These are phyloP conservation scores for Gadus macrocephalus DNA, from an alignment of 2,113 vertebrate genomes.

Conservation along the genomic window DNA sequence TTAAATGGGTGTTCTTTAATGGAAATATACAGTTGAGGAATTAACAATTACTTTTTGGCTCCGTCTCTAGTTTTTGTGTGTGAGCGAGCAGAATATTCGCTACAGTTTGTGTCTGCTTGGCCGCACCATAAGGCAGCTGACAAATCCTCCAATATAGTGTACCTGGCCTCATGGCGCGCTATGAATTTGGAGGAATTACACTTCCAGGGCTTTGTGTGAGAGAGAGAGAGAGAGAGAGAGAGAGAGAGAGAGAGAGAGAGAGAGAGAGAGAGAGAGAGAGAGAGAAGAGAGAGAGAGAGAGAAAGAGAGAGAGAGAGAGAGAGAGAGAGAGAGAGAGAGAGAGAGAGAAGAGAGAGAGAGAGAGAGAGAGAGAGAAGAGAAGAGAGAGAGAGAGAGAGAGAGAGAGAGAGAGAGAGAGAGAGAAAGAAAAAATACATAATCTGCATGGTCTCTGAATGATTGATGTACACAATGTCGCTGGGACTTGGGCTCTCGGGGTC, in stretches of 20 bases:
- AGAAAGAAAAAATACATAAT: no score
- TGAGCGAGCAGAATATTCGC: constrained; percentile 26
- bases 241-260: not conserved
- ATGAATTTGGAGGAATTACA: constrained; percentile 5
- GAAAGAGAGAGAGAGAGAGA: no score
- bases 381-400: not conserved
- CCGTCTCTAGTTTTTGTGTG: constrained; percentile 6
- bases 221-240: not conserved
- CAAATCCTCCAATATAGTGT: constrained; percentile 65
- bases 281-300: no score
- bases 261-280: no score
- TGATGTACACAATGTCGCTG: no score
- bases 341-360: not conserved
- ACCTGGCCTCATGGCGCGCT: constrained; percentile 23
- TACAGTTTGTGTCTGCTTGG: constrained; percentile 53
- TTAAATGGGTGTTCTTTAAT: no score
- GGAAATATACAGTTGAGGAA: constrained; percentile 6
- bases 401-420: not conserved
- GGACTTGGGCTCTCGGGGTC: no score
- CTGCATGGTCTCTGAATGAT: no score
- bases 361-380: not conserved
- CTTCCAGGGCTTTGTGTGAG: constrained; percentile 35
- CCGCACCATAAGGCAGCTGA: constrained; percentile 55
- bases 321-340: not conserved
- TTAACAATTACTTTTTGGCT: constrained; percentile 19